Evolutionary conservation across 2,888 invertebrate genomes (phyloP).

Genomic region (Microctonus brassicae): DNA sequence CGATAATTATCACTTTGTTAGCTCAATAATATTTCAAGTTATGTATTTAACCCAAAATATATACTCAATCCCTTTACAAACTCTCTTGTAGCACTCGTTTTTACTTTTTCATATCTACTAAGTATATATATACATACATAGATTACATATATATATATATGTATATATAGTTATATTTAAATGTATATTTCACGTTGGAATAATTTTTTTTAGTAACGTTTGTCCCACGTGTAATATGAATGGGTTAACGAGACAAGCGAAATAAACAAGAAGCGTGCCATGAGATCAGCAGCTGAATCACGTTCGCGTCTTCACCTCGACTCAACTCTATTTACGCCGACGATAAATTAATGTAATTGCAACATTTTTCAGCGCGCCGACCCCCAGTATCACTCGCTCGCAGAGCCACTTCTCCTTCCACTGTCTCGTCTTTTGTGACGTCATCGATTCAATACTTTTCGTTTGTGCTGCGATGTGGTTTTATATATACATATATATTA

Average conservation of each 20-base stretch:
- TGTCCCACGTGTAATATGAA: slow-evolving; percentile 29
- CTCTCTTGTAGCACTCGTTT: too few species aligned
- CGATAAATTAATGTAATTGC: slow-evolving; percentile 61
- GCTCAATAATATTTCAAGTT: too few species aligned
- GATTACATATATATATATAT: neutral
- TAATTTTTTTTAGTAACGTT: neutral
- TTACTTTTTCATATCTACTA: slow-evolving; percentile 3
- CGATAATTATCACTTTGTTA: neutral
- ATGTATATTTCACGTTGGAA: neutral
- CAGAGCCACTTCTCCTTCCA: slow-evolving; percentile 59
- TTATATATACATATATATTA: neutral
- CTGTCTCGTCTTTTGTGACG: slow-evolving; percentile 67
- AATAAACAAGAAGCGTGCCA: slow-evolving; percentile 29
- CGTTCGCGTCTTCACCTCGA: slow-evolving; percentile 37
- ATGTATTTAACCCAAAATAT: too few species aligned
- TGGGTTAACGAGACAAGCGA: slow-evolving; percentile 24
- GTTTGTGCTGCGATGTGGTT: slow-evolving; percentile 36
- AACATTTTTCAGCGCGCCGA: slow-evolving; percentile 64
- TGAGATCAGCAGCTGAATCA: slow-evolving; percentile 32
- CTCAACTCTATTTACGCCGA: slow-evolving; percentile 54
- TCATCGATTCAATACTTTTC: slow-evolving; percentile 70
- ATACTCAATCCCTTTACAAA: too few species aligned
- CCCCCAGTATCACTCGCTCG: slow-evolving; percentile 46
- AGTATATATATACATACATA: too few species aligned
- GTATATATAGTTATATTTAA: neutral